These are phyloP conservation scores for Siniperca scherzeri DNA, from an alignment of 2,797 vertebrate species.

Conservation along the genomic window DNA sequence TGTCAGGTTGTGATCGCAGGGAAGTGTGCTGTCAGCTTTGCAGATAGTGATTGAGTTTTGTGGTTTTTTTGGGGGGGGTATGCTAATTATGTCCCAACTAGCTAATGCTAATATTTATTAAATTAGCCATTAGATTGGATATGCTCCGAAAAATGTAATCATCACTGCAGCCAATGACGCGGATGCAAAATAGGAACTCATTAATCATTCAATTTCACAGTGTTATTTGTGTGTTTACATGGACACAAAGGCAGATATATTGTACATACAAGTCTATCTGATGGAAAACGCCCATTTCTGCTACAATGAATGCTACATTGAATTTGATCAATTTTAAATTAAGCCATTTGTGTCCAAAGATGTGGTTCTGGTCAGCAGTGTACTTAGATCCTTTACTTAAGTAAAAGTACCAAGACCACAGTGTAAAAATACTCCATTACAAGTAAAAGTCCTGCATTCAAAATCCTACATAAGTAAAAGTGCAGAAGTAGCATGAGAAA, in stretches of 20 bases:
- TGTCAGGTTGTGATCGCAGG: constrained; percentile 25
- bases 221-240: constrained; percentile 20
- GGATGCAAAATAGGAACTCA: constrained; percentile 19
- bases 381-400: background rate
- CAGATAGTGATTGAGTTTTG: constrained; percentile 22
- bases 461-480: background rate
- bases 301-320: background rate
- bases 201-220: constrained; percentile 45
- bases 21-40: constrained; percentile 27
- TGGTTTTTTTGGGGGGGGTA: background rate
- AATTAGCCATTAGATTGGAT: constrained; percentile 66
- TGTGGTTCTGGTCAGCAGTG: too few species aligned
- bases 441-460: background rate
- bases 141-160: constrained; percentile 55
- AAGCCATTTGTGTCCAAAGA: constrained; percentile 16
- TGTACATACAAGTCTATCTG: background rate
- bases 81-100: constrained; percentile 47
- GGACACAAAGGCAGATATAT: background rate
- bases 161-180: constrained; percentile 29
- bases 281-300: background rate
- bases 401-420: background rate
- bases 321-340: background rate
- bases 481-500: background rate
- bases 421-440: background rate
- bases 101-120: constrained; percentile 60